Conservation (phyloP, 2,888 invertebrate species). For the Noctua comes region DNA sequence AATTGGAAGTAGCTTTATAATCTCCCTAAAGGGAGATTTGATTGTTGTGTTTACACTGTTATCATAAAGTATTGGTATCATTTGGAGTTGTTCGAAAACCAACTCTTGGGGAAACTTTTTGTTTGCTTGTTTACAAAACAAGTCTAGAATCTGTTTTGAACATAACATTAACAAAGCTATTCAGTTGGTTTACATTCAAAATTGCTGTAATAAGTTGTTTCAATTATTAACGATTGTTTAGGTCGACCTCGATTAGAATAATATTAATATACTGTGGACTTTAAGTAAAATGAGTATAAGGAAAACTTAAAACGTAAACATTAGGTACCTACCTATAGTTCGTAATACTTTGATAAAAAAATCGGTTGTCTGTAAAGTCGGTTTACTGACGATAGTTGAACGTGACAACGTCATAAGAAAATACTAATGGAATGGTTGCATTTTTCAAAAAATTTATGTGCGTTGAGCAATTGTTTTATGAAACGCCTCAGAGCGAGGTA, state of each 20-base stretch:
- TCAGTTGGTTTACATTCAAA: conserved; percentile 35
- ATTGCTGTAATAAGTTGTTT: conserved; percentile 45
- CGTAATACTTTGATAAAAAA: too few species aligned
- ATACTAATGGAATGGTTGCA: too few species aligned
- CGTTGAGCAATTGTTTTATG: too few species aligned
- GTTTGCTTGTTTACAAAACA: conserved; percentile 51
- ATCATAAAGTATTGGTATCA: conserved; percentile 13
- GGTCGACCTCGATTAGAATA: conserved; percentile 15
- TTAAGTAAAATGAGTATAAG: not conserved
- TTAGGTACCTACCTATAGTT: too few species aligned
- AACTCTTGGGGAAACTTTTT: conserved; percentile 35
- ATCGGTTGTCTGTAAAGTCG: too few species aligned
- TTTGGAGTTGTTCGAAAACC: conserved; percentile 31
- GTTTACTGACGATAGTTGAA: too few species aligned
- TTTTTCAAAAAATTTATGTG: too few species aligned
- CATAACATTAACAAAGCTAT: conserved; percentile 34
- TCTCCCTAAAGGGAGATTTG: not conserved
- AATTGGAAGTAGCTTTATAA: not conserved
- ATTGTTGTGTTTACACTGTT: conserved; percentile 15
- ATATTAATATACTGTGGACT: conserved; percentile 6
- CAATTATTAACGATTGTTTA: conserved; percentile 36
- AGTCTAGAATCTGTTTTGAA: conserved; percentile 43
- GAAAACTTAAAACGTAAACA: not conserved
- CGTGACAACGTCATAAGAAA: too few species aligned
- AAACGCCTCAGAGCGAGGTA: too few species aligned